Base-by-base conservation (phyloP, 1,140 invertebrate genomes). In the Tetranychus urticae region DNA sequence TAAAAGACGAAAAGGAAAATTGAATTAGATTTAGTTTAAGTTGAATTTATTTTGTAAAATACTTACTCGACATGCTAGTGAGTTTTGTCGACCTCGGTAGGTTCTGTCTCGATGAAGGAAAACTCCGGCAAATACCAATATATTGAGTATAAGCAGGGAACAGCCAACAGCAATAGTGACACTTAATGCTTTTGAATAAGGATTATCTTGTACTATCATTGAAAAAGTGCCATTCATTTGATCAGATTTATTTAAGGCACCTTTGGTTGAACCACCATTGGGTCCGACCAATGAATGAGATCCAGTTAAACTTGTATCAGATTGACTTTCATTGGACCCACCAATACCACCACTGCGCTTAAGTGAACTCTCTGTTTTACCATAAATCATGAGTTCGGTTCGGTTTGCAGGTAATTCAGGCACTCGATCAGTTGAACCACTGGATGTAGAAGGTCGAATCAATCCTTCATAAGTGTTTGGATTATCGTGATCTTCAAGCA, bases 161-260 rank as follows among this genome's bases (percentile, higher is more conserved):
- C 86, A 89, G 0, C 91, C 91, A 2, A 94, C 85, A 0, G 86
- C 87, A 59, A 94, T 87, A 0, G 88, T 93, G 3, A 93, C 83
- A n/a, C 84, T 86, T 1, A 93, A 74, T 0, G 86, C 87, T 0
- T 87, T 88, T 0, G 85, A 88, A 71, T 89, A 89, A 42, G 83
- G 85, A 66, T 86, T 66, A 3, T 68, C 60, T 50, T 67, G 67
- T 36, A 67, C 60, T 4, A 67, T 62, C 63, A 68, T 66, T 6
- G 67, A 67, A 4, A 65, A 33, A 13, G 65, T 61, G n/a, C 14
- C 35, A 54, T 65, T 65, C 0, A 7, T 34, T 5, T 31, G 36
- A 31, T 56, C 55, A 36, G 3, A 10, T 42, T 42, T 42, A 42
- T 42, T 42, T 42, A 42, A 42, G 39, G 39, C 39, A 42, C 39